A percentile compares a stretch with the other conserved stretches of the same genome.
phyloP scores from a whole-genome alignment of 2,888 invertebrate genomes.

The Polydesmus complanatus region DNA sequence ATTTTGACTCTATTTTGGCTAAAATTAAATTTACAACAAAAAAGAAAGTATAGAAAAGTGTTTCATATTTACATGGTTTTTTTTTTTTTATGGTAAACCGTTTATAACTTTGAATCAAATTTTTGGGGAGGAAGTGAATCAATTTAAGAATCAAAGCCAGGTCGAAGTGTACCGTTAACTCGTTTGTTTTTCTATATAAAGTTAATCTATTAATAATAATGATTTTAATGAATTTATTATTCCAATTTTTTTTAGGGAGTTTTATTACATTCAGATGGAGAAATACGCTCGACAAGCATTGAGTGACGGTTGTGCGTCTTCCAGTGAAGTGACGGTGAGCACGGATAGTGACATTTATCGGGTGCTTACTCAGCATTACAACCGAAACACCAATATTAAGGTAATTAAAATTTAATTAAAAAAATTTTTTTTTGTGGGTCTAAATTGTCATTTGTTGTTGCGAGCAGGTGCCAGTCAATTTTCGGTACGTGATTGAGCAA shows the following conservation, averaged over 20 bases:
- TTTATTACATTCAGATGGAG: slow-evolving; percentile 99
- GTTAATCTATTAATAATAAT: no score
- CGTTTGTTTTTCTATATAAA: no score
- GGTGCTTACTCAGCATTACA: slow-evolving; percentile 96
- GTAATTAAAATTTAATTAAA: slow-evolving; percentile 35
- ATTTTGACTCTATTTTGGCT: no score
- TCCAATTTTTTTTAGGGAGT: slow-evolving; percentile 90
- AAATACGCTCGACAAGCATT: slow-evolving; percentile 97
- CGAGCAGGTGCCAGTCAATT: slow-evolving; percentile 84
- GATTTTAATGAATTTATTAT: no score
- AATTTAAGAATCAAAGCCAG: no score
- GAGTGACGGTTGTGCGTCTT: slow-evolving; percentile 84
- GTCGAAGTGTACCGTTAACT: no score
- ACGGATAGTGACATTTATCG: slow-evolving; percentile 94
- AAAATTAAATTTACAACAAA: no score
- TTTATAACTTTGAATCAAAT: no score
- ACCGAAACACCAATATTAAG: slow-evolving; percentile 92
- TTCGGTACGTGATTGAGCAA: slow-evolving; percentile 93
- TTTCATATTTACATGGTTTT: no score
- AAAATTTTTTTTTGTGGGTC: neutral
- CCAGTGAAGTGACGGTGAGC: slow-evolving; percentile 85
- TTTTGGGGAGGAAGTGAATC: no score
- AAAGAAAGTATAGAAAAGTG: no score
- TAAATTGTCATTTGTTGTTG: neutral
- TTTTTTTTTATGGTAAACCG: no score